Evolutionary conservation across 2,888 invertebrate species (phyloP), one percentile per base, ranked within the genome.

Genomic region (Agrochola litura): DNA sequence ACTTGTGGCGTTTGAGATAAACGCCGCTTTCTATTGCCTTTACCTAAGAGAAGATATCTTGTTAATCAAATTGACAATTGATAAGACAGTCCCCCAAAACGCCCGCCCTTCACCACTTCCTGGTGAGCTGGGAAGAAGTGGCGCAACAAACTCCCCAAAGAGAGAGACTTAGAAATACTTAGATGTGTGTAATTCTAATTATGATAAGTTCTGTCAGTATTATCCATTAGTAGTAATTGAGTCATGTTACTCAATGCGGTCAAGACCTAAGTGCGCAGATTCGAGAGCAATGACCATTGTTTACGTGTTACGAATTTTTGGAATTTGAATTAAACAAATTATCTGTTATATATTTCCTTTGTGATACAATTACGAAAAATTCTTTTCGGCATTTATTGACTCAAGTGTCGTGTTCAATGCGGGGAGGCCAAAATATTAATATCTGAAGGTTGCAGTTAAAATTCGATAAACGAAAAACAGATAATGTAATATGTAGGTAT

Each of bases 11-110:
- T 95, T 83, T 94, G 93, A 73, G 95, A 96, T n/a, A 94, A 93
- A 75, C 96, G 96, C 70, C 96, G 95, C 90, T 96, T 96, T 88
- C 96, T 93, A 83, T 92, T 94, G 85, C 90, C 90, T 90, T 95
- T 95, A 88, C 94, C 96, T 96, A 92, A 74, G 67, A 64, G 30
- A 1, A 60, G 10, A 67, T 75, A 19, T 6, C 6, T 66, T 30
- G 49, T 76, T 68, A 43, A 43, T 43, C 9, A 43, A 43, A 43
- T 30, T 30, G 30, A 30, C 30, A 30, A 30, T 30, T 30, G 30
- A 30, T 30, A 30, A 30, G 30, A 30, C 30, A 30, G 30, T 30
- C 30, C 30, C 30, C 30, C 30, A 30, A 30, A 30, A 30, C 30
- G 30, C 30, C 30, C 30, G 30, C 30, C 30, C 30, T 30, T 30